Conservation (phyloP, 2,888 invertebrate species). For the Myathropa florea region DNA sequence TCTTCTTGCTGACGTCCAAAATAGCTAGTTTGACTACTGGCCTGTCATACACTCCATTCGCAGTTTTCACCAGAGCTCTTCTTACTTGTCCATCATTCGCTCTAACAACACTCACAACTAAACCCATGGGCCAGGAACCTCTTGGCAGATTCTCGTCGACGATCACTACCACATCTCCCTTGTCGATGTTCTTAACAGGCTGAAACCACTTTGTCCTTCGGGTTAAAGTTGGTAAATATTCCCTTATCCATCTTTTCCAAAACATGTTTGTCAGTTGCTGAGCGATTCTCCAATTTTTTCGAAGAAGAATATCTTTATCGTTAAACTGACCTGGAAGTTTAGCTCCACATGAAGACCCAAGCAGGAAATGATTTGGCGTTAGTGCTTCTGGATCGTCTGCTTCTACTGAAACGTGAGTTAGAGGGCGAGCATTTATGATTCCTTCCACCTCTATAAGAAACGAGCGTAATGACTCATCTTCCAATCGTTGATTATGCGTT, state of each 20-base stretch:
- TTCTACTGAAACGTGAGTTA: not conserved
- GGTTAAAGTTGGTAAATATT: conserved; percentile 5
- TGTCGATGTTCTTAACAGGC: not conserved
- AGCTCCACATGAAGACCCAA: not conserved
- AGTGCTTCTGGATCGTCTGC: not conserved
- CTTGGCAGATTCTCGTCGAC: conserved; percentile 46
- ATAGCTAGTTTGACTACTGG: not conserved
- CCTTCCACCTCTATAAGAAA: conserved; percentile 6
- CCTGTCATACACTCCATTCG: not conserved
- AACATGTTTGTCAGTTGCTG: not conserved
- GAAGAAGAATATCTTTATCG: too few relatives aligned
- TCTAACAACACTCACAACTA: conserved; percentile 10
- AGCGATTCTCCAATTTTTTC: not conserved
- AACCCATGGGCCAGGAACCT: conserved; percentile 52
- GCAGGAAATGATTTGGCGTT: conserved; percentile 5
- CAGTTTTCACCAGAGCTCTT: conserved; percentile 24
- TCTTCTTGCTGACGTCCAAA: not conserved
- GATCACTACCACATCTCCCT: conserved; percentile 48
- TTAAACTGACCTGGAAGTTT: too few relatives aligned
- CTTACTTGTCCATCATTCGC: conserved; percentile 54
- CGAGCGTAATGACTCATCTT: not conserved
- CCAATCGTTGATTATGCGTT: not conserved
- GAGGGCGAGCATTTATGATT: not conserved
- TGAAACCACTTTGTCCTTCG: conserved; percentile 55
- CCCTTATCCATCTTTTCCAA: not conserved